A percentile compares a stretch with the other conserved stretches of the same genome.
These are phyloP conservation scores for Chironomus riparius DNA, from an alignment of 2,888 invertebrate genomes.

Conservation along the genomic window DNA sequence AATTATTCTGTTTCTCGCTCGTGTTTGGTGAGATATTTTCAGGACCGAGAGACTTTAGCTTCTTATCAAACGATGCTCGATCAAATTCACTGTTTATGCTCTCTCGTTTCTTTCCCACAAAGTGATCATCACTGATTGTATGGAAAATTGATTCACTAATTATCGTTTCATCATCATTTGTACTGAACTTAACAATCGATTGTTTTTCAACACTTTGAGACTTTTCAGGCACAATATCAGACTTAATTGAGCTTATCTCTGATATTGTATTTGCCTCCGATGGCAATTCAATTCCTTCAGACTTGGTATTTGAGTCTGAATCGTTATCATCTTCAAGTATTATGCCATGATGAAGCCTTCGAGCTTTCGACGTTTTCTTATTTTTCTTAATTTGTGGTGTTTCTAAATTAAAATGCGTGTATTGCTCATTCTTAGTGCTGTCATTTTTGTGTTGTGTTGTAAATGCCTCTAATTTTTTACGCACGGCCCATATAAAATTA, in stretches of 20 bases:
- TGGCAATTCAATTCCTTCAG: slow-evolving; percentile 12
- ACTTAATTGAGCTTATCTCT: slow-evolving; percentile 32
- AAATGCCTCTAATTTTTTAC: slow-evolving; percentile 45
- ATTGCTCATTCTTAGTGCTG: not conserved
- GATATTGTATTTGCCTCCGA: slow-evolving; percentile 33
- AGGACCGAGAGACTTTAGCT: not conserved
- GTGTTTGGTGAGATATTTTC: not conserved
- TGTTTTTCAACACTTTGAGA: not conserved
- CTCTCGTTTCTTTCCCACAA: slow-evolving; percentile 11
- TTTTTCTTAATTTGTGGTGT: slow-evolving; percentile 11
- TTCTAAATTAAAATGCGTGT: not conserved
- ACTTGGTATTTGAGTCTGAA: not conserved
- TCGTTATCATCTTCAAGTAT: not conserved
- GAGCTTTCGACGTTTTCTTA: not conserved
- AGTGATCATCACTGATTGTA: not conserved
- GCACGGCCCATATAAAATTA: slow-evolving; percentile 52
- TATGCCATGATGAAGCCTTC: not conserved
- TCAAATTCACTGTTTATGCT: not conserved
- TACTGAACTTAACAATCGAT: not conserved
- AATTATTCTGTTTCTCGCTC: slow-evolving; percentile 3
- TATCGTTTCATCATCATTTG: not conserved
- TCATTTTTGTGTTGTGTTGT: not conserved
- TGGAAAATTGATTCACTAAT: slow-evolving; percentile 3
- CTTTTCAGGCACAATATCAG: slow-evolving; percentile 25
- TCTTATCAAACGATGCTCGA: not conserved